Evolutionary conservation across 2,888 invertebrate species (phyloP).

Genomic region (Calephelis perditalis): DNA sequence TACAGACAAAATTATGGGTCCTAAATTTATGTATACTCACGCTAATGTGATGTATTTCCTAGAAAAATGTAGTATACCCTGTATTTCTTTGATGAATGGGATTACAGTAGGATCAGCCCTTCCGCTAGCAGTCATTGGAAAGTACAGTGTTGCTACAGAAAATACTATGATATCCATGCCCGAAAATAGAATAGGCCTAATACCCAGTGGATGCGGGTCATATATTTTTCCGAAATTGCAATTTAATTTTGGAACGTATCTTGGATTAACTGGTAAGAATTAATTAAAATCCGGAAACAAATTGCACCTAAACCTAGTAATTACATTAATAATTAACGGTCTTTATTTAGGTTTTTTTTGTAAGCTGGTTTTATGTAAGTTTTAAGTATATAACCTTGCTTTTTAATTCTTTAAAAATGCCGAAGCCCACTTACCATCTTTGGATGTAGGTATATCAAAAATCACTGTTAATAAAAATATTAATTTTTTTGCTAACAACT

Average conservation of each 20-base stretch:
- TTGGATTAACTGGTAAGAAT: constrained; percentile 89
- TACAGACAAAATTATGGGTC: constrained; percentile 80
- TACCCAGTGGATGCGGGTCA: constrained; percentile 97
- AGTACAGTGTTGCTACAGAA: constrained; percentile 96
- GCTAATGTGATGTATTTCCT: constrained; percentile 92
- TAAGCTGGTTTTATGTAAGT: no score
- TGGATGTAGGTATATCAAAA: no score
- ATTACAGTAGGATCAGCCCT: constrained; percentile 99
- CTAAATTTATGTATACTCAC: constrained; percentile 90
- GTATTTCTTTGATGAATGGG: constrained; percentile 94
- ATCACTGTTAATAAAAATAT: no score
- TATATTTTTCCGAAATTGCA: constrained; percentile 92
- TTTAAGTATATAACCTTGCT: no score
- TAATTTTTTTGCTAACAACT: no score
- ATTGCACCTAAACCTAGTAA: no score
- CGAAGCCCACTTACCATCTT: no score
- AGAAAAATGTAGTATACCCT: constrained; percentile 92
- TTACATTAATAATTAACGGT: no score
- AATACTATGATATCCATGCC: constrained; percentile 98
- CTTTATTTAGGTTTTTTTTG: no score
- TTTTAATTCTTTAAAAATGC: no score
- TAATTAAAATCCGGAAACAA: no score
- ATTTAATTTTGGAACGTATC: constrained; percentile 91
- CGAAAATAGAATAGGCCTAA: constrained; percentile 96
- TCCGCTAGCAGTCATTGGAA: constrained; percentile 95